Conservation (phyloP, 2,888 invertebrate species). For the Macrosoma leucophasiata region DNA sequence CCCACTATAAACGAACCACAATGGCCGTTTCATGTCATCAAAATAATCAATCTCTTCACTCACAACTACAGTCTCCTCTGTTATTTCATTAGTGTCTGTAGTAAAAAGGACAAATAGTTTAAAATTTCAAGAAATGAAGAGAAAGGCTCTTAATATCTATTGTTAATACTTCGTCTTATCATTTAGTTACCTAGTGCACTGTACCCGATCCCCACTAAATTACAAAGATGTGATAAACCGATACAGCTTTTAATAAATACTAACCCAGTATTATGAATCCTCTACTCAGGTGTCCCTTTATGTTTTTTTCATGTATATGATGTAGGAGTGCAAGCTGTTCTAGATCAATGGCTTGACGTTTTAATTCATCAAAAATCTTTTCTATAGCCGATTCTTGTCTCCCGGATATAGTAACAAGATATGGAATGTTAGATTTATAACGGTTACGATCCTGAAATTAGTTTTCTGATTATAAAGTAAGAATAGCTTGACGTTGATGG, state of each 20-base stretch:
- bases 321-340: slow-evolving; percentile 69
- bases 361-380: slow-evolving; percentile 44
- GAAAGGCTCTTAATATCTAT: no score
- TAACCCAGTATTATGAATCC: slow-evolving; percentile 75
- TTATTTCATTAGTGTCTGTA: slow-evolving; percentile 38
- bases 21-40: slow-evolving; percentile 39
- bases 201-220: no score
- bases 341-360: slow-evolving; percentile 48
- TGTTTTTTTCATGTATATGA: slow-evolving; percentile 59
- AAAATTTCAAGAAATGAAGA: no score
- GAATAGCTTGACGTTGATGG: not conserved
- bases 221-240: no score
- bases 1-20: slow-evolving; percentile 79
- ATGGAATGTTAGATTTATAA: slow-evolving; percentile 47
- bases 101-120: slow-evolving; percentile 10
- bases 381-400: slow-evolving; percentile 65
- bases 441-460: slow-evolving; percentile 34
- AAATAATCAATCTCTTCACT: slow-evolving; percentile 17
- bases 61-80: slow-evolving; percentile 13
- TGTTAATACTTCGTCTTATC: not conserved
- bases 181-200: no score
- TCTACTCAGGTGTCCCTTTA: slow-evolving; percentile 77
- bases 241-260: no score
- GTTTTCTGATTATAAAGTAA: no score
- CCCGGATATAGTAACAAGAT: slow-evolving; percentile 72